phyloP scores from a whole-genome alignment of 2,888 invertebrate species.

The Cryptus armator region DNA sequence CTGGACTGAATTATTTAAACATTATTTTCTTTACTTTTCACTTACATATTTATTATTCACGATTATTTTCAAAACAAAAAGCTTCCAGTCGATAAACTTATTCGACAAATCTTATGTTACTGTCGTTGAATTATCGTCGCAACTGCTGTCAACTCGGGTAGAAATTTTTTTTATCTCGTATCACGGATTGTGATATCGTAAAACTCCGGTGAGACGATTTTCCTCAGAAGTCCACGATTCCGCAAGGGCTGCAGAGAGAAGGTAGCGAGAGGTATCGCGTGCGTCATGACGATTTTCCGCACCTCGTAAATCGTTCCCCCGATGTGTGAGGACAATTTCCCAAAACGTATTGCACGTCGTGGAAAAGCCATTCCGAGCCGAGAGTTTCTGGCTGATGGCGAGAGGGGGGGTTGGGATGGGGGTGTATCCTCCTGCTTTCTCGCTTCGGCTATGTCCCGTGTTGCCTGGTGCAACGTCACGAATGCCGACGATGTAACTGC shows the following conservation, averaged over 20 bases:
- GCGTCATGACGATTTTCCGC: constrained; percentile 55
- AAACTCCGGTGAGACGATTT: constrained; percentile 46
- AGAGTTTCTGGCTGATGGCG: constrained; percentile 25
- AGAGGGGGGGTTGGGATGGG: not conserved
- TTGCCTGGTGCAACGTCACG: constrained; percentile 27
- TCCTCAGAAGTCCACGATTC: constrained; percentile 11
- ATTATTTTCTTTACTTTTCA: too few relatives aligned
- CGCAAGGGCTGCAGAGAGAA: not conserved
- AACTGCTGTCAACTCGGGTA: not conserved
- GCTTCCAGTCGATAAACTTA: not conserved
- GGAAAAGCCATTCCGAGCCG: constrained; percentile 57
- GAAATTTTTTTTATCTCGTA: constrained; percentile 23
- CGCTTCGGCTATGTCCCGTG: not conserved
- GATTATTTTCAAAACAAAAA: not conserved
- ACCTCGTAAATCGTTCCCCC: constrained; percentile 51
- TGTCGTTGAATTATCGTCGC: not conserved
- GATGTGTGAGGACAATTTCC: constrained; percentile 62
- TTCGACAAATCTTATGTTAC: not conserved
- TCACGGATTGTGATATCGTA: constrained; percentile 54
- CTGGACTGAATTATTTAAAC: too few relatives aligned
- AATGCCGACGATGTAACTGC: constrained; percentile 43
- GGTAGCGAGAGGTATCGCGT: constrained; percentile 20
- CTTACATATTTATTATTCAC: too few relatives aligned
- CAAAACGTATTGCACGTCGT: constrained; percentile 64
- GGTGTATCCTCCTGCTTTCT: too few relatives aligned